Base-by-base conservation (phyloP, 2,113 vertebrate genomes). In the Dicrurus megarhynchus region DNA sequence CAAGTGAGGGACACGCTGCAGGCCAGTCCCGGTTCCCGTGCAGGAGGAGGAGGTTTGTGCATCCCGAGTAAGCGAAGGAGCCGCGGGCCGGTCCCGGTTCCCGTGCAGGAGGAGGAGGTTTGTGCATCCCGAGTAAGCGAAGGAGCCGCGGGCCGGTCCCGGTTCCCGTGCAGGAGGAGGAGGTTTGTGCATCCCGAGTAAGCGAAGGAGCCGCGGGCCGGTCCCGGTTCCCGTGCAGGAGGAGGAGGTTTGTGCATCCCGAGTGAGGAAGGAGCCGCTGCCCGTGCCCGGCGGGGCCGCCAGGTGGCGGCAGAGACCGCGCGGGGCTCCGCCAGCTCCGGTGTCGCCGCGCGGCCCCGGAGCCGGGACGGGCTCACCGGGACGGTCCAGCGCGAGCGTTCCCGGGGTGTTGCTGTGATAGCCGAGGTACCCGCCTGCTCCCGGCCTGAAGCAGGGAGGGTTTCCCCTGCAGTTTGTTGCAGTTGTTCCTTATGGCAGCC, bases 401-500 rank as follows among this genome's bases (percentile, higher is more conserved):
- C 26, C 35, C 18, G 9, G 9, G 3, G 2, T 24, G 39, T 2
- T 8, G 8, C 7, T 76, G 59, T 17, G 52, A 5, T 4, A 16
- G 26, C 41, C 2, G 60, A 27, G 50, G 3, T 7, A 22, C 14
- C 30, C 19, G 6, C 6, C 61, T 32, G 4, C 32, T 71, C 19
- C 18, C 0, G 2, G 28, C 20, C 46, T 9, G 5, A 3, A 22
- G 46, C 20, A 30, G 17, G n/a, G 53, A 32, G 53, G 16, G 11
- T 18, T 32, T 47, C 30, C n/a, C 11, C 33, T 77, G 55, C 55
- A 16, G 28, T 28, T 69, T 28, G 46, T 33, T 53, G 13, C 47
- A n/a, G 11, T 30, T n/a, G 3, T 47, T 86, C 13, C 30, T 55
- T 44, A 24, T 33, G 10, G 9, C 3, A 5, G 68, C 35, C 21